A percentile compares a stretch with the other conserved stretches of the same genome.
These are phyloP conservation scores for Pharmacophagus antenor DNA, from an alignment of 2,888 invertebrate genomes.

Conservation along the genomic window DNA sequence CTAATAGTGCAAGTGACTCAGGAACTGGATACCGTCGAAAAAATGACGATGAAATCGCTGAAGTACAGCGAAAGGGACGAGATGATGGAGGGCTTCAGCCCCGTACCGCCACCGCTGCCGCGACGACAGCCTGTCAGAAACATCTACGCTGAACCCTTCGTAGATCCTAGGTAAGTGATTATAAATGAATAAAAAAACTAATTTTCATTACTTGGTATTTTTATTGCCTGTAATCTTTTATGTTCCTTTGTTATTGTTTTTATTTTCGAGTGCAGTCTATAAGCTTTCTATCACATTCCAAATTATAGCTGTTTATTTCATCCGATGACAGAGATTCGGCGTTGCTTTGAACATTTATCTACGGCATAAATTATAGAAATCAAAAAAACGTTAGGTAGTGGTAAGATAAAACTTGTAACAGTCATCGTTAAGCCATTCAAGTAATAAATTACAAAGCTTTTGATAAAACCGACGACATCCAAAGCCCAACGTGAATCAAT, in stretches of 20 bases:
- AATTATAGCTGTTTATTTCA: slow-evolving; percentile 13
- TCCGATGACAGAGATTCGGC: slow-evolving; percentile 18
- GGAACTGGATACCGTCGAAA: slow-evolving; percentile 42
- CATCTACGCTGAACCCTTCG: slow-evolving; percentile 85
- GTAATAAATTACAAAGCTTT: slow-evolving; percentile 63
- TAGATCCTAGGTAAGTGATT: slow-evolving; percentile 78
- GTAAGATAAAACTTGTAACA: slow-evolving; percentile 54
- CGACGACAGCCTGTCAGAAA: slow-evolving; percentile 83
- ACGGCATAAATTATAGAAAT: slow-evolving; percentile 35
- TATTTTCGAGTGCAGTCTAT: neutral
- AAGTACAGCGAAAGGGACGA: slow-evolving; percentile 79
- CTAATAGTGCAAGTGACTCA: slow-evolving; percentile 68
- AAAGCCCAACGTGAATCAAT: slow-evolving; percentile 18
- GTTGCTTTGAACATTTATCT: slow-evolving; percentile 28
- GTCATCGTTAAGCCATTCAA: slow-evolving; percentile 46
- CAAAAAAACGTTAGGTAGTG: slow-evolving; percentile 41
- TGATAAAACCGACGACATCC: slow-evolving; percentile 33
- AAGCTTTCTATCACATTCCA: slow-evolving; percentile 18
- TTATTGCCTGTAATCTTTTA: neutral
- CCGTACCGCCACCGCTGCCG: slow-evolving; percentile 83
- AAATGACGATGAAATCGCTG: slow-evolving; percentile 84
- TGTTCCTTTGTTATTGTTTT: neutral
- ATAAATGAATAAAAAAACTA: slow-evolving; percentile 4
- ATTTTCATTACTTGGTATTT: neutral
- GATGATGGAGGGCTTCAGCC: slow-evolving; percentile 79